Base-by-base conservation (phyloP, 2,113 vertebrate species). In the Apeltes quadracus region DNA sequence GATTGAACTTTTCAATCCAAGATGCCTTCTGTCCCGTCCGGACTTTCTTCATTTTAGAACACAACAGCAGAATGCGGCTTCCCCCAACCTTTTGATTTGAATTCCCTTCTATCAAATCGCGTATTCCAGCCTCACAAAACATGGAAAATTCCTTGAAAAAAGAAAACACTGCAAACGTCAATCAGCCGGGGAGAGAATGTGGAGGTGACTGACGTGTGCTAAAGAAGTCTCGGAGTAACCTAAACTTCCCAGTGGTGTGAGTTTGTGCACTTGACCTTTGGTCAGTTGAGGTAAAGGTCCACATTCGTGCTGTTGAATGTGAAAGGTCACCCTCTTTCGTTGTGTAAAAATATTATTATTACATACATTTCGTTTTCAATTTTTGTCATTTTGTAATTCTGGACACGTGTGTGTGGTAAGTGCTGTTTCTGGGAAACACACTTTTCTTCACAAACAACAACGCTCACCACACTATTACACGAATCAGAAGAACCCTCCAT, bases 101-200 rank as follows among this genome's bases (percentile, higher is more conserved):
- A 23, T 32, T 55, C 78, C 78, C n/a, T 63, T 71, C 20, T 71
- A 67, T 53, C 38, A 44, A 38, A n/a, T 25, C 20, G 2, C 5
- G 71, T 11, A 23, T 36, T 22, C 25, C 11, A 38, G 1, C 3
- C 18, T 38, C 7, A 38, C 25, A 44, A 22, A 71, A 54, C 20
- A 15, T 58, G 43, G 62, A 70, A 85, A 62, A 32, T 72, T 72
- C 38, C 36, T 13, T 32, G 3, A 23, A 32, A 70, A 69, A 29
- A 69, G 66, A 50, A 74, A n/a, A 39, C 22, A 38, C 12, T 22
- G 12, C 2, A 18, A 27, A 34, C 0, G 6, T 36, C 46, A 57
- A 6, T 16, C 7, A 43, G 11, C 15, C 27, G 6, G 7, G 1
- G 48, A 44, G 9, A 20, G 22, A 61, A 77, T 39, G 55, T 68